A percentile compares a stretch with the other conserved stretches of the same genome.
Evolutionary conservation across 2,888 invertebrate genomes (phyloP).

Genomic region (Parochlus steinenii): DNA sequence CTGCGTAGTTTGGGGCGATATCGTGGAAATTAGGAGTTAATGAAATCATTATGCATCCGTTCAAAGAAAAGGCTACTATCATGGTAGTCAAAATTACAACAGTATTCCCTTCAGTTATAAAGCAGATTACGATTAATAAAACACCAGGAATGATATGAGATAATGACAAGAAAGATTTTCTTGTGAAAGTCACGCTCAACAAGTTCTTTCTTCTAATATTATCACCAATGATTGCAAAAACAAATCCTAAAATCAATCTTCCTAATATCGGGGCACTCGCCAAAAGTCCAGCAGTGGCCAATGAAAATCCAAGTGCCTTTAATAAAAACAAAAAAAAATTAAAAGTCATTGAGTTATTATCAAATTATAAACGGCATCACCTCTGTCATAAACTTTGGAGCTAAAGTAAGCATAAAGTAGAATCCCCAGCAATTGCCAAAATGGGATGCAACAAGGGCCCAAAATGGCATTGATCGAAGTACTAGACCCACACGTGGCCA

Average conservation of each 20-base stretch:
- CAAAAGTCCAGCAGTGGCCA: conserved; percentile 43
- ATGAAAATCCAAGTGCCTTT: conserved; percentile 45
- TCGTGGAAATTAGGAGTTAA: conserved; percentile 40
- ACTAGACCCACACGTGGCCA: conserved; percentile 38
- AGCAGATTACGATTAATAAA: conserved; percentile 21
- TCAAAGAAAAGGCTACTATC: conserved; percentile 40
- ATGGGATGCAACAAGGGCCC: conserved; percentile 41
- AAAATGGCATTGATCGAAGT: conserved; percentile 40
- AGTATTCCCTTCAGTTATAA: conserved; percentile 21
- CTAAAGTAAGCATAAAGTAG: conserved; percentile 49
- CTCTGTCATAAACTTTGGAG: conserved; percentile 46
- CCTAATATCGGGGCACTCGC: conserved; percentile 46
- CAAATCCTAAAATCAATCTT: conserved; percentile 41
- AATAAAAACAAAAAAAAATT: background rate
- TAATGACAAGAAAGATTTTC: conserved; percentile 41
- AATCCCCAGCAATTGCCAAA: conserved; percentile 51
- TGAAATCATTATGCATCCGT: conserved; percentile 35
- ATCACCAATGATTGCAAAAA: conserved; percentile 47
- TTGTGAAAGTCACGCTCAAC: conserved; percentile 31
- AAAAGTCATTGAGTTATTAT: no score
- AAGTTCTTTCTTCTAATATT: conserved; percentile 29
- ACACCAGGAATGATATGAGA: conserved; percentile 37
- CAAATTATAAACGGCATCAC: conserved; percentile 31
- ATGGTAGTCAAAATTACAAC: conserved; percentile 37
- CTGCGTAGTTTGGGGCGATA: conserved; percentile 45